Evolutionary conservation across 2,797 vertebrate genomes (phyloP).

Genomic region (Melanotaenia nigrans): DNA sequence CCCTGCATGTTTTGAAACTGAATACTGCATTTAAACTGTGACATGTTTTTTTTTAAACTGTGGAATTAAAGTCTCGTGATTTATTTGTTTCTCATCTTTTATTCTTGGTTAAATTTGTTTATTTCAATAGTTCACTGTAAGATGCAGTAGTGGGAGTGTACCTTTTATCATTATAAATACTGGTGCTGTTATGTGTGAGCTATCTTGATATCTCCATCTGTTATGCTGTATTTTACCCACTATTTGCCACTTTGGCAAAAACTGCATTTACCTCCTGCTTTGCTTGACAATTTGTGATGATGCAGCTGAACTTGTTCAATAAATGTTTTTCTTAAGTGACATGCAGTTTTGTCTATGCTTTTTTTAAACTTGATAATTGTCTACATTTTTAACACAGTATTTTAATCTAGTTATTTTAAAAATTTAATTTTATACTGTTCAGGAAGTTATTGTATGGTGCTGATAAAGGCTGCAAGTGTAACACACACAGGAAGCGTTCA

Average conservation of each 20-base stretch:
- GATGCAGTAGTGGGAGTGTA: conserved; percentile 12
- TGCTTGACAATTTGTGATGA: conserved; percentile 45
- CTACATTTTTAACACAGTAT: neutral
- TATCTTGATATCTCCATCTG: conserved; percentile 26
- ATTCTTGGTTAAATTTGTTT: conserved; percentile 35
- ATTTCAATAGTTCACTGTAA: conserved; percentile 29
- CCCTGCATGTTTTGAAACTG: conserved; percentile 65
- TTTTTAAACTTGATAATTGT: neutral
- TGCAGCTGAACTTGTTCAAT: conserved; percentile 69
- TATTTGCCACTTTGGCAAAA: conserved; percentile 41
- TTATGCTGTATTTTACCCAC: conserved; percentile 40
- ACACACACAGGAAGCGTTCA: conserved; percentile 71
- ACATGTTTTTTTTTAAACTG: conserved; percentile 36
- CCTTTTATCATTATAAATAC: conserved; percentile 31
- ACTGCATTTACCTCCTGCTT: conserved; percentile 18
- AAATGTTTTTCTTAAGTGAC: conserved; percentile 70
- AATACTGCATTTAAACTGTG: conserved; percentile 42
- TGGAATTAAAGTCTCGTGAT: conserved; percentile 22
- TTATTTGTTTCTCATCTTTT: conserved; percentile 31
- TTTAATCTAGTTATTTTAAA: neutral
- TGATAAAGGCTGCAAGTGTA: conserved; percentile 15
- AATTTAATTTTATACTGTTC: conserved; percentile 1
- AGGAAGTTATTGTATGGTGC: conserved; percentile 43
- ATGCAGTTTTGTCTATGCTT: neutral
- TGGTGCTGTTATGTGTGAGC: conserved; percentile 44